Percentiles rank a stretch among this genome's conserved stretches.
Evolutionary conservation across 2,888 invertebrate species (phyloP).

Genomic region (Drosophila limbata): DNA sequence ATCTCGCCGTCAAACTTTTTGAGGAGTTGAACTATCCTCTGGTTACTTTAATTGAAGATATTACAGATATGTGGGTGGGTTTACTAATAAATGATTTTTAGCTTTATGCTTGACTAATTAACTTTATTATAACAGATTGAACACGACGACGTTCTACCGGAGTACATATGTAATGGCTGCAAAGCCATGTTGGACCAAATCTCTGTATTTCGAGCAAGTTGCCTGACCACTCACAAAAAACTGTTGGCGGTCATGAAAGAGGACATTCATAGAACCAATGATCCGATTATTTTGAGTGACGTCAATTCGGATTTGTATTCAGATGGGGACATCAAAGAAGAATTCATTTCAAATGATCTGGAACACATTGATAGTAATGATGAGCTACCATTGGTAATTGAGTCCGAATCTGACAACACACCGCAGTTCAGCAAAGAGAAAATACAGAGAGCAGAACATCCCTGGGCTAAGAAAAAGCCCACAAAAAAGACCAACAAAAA

Average conservation of each 20-base stretch:
- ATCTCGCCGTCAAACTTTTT: slow-evolving; percentile 36
- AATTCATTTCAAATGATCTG: not conserved
- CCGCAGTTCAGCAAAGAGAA: not conserved
- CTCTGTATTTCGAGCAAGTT: slow-evolving; percentile 51
- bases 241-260: slow-evolving; percentile 34
- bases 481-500: not conserved
- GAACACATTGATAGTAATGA: slow-evolving; percentile 2
- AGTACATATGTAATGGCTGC: slow-evolving; percentile 49
- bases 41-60: slow-evolving; percentile 56
- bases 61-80: slow-evolving; percentile 60
- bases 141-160: slow-evolving; percentile 42
- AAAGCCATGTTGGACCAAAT: slow-evolving; percentile 43
- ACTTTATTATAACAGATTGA: slow-evolving; percentile 40
- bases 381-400: not conserved
- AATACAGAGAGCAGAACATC: not conserved
- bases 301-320: no score
- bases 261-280: not conserved
- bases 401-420: not conserved
- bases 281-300: not conserved
- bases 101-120: not conserved
- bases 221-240: slow-evolving; percentile 46
- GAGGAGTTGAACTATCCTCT: slow-evolving; percentile 42
- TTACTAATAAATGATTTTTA: not conserved
- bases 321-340: not conserved
- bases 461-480: not conserved